Evolutionary conservation across 2,888 invertebrate species (phyloP).

Genomic region (Nipponacmea schrenckii): DNA sequence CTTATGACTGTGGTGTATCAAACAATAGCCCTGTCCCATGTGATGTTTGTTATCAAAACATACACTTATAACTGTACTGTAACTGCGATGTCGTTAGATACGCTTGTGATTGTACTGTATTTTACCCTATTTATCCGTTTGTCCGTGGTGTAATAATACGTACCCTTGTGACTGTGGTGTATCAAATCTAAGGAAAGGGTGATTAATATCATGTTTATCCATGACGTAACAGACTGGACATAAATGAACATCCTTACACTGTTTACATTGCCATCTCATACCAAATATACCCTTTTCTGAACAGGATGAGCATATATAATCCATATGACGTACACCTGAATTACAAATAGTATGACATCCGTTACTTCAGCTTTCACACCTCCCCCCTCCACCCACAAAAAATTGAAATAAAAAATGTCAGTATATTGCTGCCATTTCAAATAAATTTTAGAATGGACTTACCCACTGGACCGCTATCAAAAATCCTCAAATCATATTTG

Average conservation of each 20-base stretch:
- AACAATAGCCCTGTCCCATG: too few relatives aligned
- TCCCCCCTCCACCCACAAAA: too few relatives aligned
- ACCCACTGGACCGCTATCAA: conserved; percentile 86
- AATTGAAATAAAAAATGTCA: too few relatives aligned
- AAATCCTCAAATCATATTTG: conserved; percentile 80
- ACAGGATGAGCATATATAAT: conserved; percentile 23
- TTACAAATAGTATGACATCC: too few relatives aligned
- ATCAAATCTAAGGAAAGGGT: conserved; percentile 23
- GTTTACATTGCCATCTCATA: conserved; percentile 33
- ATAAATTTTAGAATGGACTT: conserved; percentile 61
- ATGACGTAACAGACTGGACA: conserved; percentile 37
- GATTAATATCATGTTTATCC: conserved; percentile 36
- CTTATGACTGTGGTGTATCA: too few relatives aligned
- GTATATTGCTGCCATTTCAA: neutral
- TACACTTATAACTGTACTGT: too few relatives aligned
- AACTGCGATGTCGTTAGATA: too few relatives aligned
- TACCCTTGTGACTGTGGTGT: conserved; percentile 20
- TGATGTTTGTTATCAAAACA: too few relatives aligned
- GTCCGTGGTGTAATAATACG: neutral
- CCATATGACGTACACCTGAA: conserved; percentile 23
- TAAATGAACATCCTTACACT: conserved; percentile 26
- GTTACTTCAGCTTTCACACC: too few relatives aligned
- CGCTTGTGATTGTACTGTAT: too few relatives aligned
- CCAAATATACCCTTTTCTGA: conserved; percentile 31
- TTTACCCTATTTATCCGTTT: too few relatives aligned